These are phyloP conservation scores for Isoperla grammatica DNA, from an alignment of 2,888 invertebrate species.

Conservation along the genomic window DNA sequence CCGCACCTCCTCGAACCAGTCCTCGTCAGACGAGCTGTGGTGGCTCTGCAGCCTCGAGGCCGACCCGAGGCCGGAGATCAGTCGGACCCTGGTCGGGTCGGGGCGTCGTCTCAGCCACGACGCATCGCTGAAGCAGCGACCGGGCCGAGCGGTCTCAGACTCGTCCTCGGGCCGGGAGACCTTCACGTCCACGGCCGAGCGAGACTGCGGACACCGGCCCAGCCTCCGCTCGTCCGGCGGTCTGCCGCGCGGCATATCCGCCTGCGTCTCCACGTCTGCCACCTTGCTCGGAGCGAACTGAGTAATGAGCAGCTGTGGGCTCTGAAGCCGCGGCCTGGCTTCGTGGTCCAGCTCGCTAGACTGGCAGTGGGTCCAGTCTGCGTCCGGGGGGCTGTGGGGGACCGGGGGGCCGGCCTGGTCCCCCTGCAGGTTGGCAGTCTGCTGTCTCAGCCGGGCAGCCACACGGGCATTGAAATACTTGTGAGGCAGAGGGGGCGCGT, in stretches of 20 bases:
- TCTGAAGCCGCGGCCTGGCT: neutral
- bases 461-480: conserved; percentile 25
- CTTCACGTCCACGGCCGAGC: neutral
- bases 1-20: conserved; percentile 45
- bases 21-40: conserved; percentile 47
- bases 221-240: no score
- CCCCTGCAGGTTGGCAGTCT: conserved; percentile 14
- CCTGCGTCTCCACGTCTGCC: no score
- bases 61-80: conserved; percentile 38
- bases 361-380: neutral
- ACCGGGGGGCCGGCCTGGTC: neutral
- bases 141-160: conserved; percentile 33
- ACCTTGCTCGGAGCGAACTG: neutral
- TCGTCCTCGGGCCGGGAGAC: conserved; percentile 33
- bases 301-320: neutral
- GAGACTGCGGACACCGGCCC: neutral
- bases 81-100: conserved; percentile 37
- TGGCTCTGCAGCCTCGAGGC: conserved; percentile 38
- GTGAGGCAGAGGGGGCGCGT: neutral
- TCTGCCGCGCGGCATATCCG: no score
- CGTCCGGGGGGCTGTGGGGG: neutral
- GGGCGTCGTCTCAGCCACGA: conserved; percentile 39
- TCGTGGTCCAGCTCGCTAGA: neutral
- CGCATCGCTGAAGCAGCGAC: conserved; percentile 40
- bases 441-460: conserved; percentile 21